These are phyloP conservation scores for Protaetia brevitarsis DNA, from an alignment of 1,140 invertebrate species.

Conservation along the genomic window DNA sequence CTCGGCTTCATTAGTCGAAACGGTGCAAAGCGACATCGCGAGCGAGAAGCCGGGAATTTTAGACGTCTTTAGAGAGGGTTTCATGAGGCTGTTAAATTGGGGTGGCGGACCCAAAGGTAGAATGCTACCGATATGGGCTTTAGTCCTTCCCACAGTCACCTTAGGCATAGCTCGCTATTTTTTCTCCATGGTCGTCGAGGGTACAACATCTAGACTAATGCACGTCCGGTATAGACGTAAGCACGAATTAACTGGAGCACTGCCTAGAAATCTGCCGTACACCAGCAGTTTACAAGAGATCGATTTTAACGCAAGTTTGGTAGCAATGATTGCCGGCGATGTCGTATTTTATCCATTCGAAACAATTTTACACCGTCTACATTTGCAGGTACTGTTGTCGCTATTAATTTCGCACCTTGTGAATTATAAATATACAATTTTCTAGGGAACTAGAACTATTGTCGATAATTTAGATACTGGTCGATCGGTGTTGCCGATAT, in stretches of 20 bases:
- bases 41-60: constrained; percentile 89
- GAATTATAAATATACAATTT: constrained; percentile 25
- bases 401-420: neutral
- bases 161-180: constrained; percentile 74
- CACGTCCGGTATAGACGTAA: constrained; percentile 51
- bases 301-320: constrained; percentile 67
- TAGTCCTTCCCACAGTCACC: constrained; percentile 79
- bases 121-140: constrained; percentile 84
- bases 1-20: constrained; percentile 90
- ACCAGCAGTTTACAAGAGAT: constrained; percentile 60
- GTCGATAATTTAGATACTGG: constrained; percentile 94
- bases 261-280: constrained; percentile 57
- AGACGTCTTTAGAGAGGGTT: constrained; percentile 88
- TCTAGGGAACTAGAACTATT: constrained; percentile 92
- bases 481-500: constrained; percentile 77
- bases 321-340: constrained; percentile 74
- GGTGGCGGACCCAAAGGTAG: constrained; percentile 74
- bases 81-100: constrained; percentile 77
- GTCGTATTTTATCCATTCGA: constrained; percentile 88
- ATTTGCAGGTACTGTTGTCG: constrained; percentile 60
- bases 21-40: constrained; percentile 93
- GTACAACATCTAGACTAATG: constrained; percentile 58
- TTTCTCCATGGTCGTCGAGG: constrained; percentile 61
- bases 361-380: constrained; percentile 81
- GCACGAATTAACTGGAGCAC: constrained; percentile 57